Evolutionary conservation across 1,140 invertebrate genomes (phyloP).

Genomic region (Ptiloglossa arizonensis): DNA sequence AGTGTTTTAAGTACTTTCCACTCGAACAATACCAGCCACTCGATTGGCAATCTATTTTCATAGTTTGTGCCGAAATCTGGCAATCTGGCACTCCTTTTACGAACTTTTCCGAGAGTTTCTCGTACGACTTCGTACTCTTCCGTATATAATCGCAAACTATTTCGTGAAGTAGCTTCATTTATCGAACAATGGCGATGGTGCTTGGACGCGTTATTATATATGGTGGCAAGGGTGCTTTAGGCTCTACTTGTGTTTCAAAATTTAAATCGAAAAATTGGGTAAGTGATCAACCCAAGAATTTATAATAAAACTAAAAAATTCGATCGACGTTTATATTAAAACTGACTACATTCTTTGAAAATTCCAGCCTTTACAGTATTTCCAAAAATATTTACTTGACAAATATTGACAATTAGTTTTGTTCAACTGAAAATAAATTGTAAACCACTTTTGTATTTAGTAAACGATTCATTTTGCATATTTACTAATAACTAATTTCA

Average conservation of each 20-base stretch:
- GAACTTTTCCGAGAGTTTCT: conserved; percentile 48
- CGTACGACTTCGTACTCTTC: conserved; percentile 47
- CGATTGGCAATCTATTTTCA: conserved; percentile 29
- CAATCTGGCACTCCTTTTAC: conserved; percentile 53
- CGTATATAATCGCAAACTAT: conserved; percentile 43
- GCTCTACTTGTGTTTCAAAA: conserved; percentile 91
- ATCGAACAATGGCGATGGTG: conserved; percentile 72
- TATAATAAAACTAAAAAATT: neutral
- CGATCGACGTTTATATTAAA: neutral
- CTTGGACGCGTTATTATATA: conserved; percentile 92
- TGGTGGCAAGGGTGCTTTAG: conserved; percentile 96
- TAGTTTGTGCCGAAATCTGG: conserved; percentile 44
- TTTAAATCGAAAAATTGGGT: conserved; percentile 96
- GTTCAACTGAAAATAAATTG: neutral
- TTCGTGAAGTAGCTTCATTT: conserved; percentile 55
- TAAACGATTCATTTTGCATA: neutral
- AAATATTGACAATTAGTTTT: conserved; percentile 2
- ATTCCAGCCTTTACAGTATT: neutral
- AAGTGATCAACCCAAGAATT: conserved; percentile 73
- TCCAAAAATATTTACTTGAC: neutral
- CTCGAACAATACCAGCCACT: neutral
- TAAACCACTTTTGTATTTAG: neutral
- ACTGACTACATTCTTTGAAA: neutral
- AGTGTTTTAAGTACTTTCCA: too few relatives aligned
- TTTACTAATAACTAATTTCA: neutral